These are phyloP conservation scores for Nannoperca australis DNA, from an alignment of 2,797 vertebrate genomes.

Conservation along the genomic window DNA sequence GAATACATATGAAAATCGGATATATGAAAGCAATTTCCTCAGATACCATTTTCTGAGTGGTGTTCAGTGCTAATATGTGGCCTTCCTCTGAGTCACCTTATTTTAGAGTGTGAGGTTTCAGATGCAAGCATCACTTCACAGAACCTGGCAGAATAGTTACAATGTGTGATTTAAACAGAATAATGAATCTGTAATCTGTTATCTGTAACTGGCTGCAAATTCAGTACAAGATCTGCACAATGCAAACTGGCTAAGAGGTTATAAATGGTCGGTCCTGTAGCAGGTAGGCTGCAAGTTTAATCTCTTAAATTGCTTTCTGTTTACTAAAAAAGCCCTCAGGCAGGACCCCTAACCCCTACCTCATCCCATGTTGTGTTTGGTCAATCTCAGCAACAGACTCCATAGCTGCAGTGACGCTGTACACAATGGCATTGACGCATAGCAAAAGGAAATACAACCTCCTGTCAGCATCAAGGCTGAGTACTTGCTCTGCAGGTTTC, in stretches of 20 bases:
- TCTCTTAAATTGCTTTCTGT: background rate
- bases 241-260: no score
- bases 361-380: background rate
- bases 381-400: conserved; percentile 24
- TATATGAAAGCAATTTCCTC: no score
- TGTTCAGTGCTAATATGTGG: background rate
- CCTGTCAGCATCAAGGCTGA: background rate
- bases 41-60: no score
- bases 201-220: no score
- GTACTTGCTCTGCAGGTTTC: conserved; percentile 36
- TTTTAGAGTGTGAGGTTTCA: background rate
- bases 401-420: background rate
- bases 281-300: background rate
- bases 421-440: background rate
- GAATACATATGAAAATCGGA: no score
- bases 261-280: background rate
- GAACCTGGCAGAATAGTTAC: no score
- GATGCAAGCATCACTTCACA: background rate
- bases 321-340: background rate
- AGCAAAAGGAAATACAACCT: background rate
- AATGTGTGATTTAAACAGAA: background rate
- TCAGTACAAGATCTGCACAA: background rate
- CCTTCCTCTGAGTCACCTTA: background rate
- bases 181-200: background rate
- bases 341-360: no score